Evolutionary conservation across 2,797 vertebrate genomes (phyloP).

Genomic region (Liparis tanakae): DNA sequence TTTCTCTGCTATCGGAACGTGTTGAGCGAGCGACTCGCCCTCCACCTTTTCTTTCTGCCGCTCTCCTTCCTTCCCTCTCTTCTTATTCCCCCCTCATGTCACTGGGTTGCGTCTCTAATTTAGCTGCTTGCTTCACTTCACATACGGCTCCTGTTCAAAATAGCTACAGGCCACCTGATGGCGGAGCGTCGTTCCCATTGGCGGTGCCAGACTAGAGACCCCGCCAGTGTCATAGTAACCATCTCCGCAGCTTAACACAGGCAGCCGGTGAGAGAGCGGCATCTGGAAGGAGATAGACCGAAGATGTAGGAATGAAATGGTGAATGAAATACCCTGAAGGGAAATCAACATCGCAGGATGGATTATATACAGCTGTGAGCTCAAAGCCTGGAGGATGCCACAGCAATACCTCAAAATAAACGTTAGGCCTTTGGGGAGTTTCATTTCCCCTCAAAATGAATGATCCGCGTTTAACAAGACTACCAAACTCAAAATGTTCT

Average conservation of each 20-base stretch:
- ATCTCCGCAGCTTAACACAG: constrained; percentile 56
- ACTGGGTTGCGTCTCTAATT: constrained; percentile 73
- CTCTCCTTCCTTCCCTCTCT: constrained; percentile 10
- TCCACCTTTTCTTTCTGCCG: constrained; percentile 26
- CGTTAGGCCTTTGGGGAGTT: not conserved
- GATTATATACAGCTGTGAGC: constrained; percentile 6
- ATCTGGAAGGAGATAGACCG: constrained; percentile 33
- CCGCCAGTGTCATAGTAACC: constrained; percentile 81
- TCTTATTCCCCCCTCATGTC: constrained; percentile 51
- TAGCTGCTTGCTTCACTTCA: constrained; percentile 82
- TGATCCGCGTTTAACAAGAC: constrained; percentile 7
- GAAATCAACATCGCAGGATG: constrained; percentile 30
- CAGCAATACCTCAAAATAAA: constrained; percentile 20
- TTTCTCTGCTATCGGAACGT: rapidly evolving
- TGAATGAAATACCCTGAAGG: constrained; percentile 38
- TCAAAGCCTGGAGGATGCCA: not conserved
- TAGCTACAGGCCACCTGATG: constrained; percentile 79
- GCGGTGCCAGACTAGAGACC: constrained; percentile 59
- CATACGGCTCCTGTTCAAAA: constrained; percentile 81
- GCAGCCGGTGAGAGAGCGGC: constrained; percentile 23
- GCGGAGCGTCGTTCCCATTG: constrained; percentile 63
- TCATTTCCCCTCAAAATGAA: not conserved
- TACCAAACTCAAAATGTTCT: not conserved
- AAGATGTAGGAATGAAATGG: constrained; percentile 38
- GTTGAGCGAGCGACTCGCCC: constrained; percentile 7